Conservation (phyloP, 2,888 invertebrate genomes). For the Apeira syringaria region DNA sequence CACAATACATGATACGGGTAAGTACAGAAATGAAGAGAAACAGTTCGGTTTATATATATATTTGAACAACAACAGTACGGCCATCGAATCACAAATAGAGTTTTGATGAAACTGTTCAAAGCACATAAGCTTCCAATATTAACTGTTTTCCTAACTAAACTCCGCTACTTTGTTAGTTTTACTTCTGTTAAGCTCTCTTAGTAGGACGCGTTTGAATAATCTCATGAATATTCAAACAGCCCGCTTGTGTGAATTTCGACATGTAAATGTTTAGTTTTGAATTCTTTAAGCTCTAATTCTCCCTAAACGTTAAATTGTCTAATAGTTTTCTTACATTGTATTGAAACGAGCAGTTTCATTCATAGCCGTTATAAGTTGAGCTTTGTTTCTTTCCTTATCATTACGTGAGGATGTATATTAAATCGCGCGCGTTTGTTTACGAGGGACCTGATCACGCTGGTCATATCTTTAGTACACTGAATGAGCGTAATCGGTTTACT, state of each 20-base stretch:
- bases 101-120: constrained; percentile 2
- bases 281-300: constrained; percentile 39
- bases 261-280: constrained; percentile 37
- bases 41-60: too few species aligned
- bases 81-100: not conserved
- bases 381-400: not conserved
- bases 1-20: too few species aligned
- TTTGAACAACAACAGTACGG: not conserved
- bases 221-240: constrained; percentile 27
- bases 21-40: too few species aligned
- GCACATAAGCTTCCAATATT: constrained; percentile 4
- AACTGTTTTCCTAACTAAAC: not conserved
- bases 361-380: not conserved
- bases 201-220: constrained; percentile 18
- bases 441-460: constrained; percentile 21
- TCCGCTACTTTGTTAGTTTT: constrained; percentile 18
- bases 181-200: constrained; percentile 16
- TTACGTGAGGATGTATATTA: not conserved
- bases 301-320: constrained; percentile 42
- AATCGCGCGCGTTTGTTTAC: not conserved
- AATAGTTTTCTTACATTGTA: constrained; percentile 37
- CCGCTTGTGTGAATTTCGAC: constrained; percentile 29
- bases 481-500: constrained; percentile 52
- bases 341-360: constrained; percentile 3
- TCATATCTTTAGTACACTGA: constrained; percentile 17